Evolutionary conservation across 2,113 vertebrate species (phyloP).

Genomic region (Lophius piscatorius): DNA sequence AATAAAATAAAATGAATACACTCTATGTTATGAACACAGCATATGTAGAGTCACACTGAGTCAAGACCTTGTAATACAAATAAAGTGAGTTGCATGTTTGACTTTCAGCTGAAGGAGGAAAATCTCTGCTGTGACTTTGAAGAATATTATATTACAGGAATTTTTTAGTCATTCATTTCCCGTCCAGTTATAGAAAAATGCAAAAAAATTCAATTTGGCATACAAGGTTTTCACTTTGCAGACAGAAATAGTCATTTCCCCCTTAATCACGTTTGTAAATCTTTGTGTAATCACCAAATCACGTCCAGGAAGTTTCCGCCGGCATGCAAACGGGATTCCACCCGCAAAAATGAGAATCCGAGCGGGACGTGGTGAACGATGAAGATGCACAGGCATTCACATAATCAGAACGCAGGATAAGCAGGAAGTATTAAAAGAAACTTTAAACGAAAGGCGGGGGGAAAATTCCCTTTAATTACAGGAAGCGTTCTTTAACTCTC

Average conservation of each 20-base stretch:
- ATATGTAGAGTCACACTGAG: background rate
- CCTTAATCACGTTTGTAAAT: background rate
- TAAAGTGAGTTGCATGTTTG: background rate
- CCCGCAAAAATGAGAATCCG: constrained; percentile 5
- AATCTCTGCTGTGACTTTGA: background rate
- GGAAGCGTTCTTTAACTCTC: constrained; percentile 14
- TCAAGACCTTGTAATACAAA: constrained; percentile 20
- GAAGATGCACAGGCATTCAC: constrained; percentile 19
- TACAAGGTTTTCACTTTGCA: constrained; percentile 20
- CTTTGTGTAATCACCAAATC: background rate
- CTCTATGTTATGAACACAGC: background rate
- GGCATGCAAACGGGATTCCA: background rate
- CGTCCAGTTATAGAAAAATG: background rate
- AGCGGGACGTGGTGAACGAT: constrained; percentile 9
- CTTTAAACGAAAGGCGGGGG: constrained; percentile 10
- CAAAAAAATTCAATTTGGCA: background rate
- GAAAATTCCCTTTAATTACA: constrained; percentile 17
- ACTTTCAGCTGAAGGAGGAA: background rate
- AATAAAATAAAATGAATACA: background rate
- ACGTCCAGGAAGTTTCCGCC: constrained; percentile 15
- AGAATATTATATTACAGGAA: too few species aligned
- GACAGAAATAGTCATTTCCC: background rate
- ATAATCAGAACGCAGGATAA: background rate
- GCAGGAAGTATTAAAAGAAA: constrained; percentile 12
- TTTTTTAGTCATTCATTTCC: background rate